Evolutionary conservation across 1,140 invertebrate species (phyloP), one percentile per base, ranked within the genome.

Genomic region (Limonius californicus): DNA sequence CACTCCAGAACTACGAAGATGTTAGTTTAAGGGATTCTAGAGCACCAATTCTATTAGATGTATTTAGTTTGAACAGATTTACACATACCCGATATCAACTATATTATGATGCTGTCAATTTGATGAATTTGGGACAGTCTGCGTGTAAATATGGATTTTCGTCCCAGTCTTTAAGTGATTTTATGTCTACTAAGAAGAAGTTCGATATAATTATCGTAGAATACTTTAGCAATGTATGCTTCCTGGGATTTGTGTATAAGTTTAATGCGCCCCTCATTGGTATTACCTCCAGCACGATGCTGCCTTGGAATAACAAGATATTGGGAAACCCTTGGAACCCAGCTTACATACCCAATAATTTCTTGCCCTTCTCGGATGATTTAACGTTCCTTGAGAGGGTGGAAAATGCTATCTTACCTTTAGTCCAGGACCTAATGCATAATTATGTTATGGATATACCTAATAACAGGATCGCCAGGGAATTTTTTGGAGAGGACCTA

Each of bases 291-390:
- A 63, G 68, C 50, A 65, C 54, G 2, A 50, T 70, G 6, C 32
- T 74, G 27, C 71, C 71, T 72, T 89, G 83, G 83, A 79, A 83
- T 54, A 81, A 80, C 27, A 72, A 79, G 11, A 74, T 80, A 32
- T 79, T 84, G 58, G 85, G 81, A 14, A 80, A 82, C 32, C 81
- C 84, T 0, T 73, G 79, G 9, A 83, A 84, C 62, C 80, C 84
- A 1, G 79, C 82, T 0, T 84, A 80, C 67, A 79, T 85, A 3
- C 79, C 84, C 3, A 79, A 77, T 35, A 70, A 82, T 35, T 83
- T 86, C 56, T 65, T 82, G 55, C 80, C 77, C 43, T 80, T 78
- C 47, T 80, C 81, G 1, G 80, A 81, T 55, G 77, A 80, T 35
- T 85, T 87, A 74, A 74, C 75, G 7, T 79, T 86, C 43, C 60